Percentiles rank a stretch among this genome's conserved stretches.
Evolutionary conservation across 2,797 vertebrate genomes (phyloP).

Genomic region (Micromesistius poutassou): DNA sequence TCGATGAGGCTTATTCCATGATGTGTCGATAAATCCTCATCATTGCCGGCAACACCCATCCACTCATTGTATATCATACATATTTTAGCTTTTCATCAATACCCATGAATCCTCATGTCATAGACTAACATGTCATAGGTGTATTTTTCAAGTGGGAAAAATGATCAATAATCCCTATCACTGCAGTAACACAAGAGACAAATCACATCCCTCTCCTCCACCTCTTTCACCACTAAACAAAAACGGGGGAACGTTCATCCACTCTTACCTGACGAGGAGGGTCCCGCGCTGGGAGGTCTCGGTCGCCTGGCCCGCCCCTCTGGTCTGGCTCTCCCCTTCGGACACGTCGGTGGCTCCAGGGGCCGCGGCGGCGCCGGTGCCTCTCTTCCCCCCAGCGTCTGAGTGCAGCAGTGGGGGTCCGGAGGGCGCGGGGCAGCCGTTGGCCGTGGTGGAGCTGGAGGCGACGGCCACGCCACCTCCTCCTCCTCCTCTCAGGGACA

Average conservation of each 20-base stretch:
- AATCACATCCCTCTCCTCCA: not conserved
- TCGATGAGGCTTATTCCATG: not conserved
- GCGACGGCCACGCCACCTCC: conserved; percentile 19
- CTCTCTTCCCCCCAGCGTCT: not conserved
- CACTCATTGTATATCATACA: not conserved
- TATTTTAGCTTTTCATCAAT: not conserved
- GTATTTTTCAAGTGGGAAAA: not conserved
- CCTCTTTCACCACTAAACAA: not conserved
- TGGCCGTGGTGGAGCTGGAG: not conserved
- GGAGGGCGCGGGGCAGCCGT: not conserved
- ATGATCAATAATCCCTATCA: no score
- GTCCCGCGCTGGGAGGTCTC: conserved; percentile 73
- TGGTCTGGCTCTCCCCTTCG: conserved; percentile 37
- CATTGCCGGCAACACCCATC: not conserved
- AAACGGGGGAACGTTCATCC: not conserved
- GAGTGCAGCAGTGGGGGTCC: conserved; percentile 12
- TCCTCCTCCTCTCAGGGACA: conserved; percentile 45
- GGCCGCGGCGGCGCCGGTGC: not conserved
- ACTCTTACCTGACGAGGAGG: conserved; percentile 73
- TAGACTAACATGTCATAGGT: not conserved
- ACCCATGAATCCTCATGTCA: not conserved
- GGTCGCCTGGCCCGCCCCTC: conserved; percentile 56
- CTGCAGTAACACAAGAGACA: not conserved
- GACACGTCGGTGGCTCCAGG: not conserved
- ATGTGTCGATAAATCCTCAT: not conserved